Percentiles rank a stretch among this genome's conserved stretches.
Evolutionary conservation across 2,888 invertebrate species (phyloP).

Genomic region (Exephanes ischioxanthus): DNA sequence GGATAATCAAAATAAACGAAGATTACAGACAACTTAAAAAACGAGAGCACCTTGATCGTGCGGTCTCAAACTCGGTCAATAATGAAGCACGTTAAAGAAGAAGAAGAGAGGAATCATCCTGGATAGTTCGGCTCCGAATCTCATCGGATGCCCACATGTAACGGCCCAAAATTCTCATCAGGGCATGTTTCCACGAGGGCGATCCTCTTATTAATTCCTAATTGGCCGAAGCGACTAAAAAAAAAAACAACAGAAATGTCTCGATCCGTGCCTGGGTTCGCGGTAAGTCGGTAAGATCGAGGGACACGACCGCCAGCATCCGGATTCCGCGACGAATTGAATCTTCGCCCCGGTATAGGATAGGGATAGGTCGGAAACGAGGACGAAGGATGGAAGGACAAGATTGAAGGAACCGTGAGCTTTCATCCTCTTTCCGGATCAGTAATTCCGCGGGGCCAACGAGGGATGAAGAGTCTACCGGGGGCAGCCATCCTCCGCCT

Average conservation of each 20-base stretch:
- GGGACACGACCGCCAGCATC: neutral
- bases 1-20: neutral
- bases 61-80: neutral
- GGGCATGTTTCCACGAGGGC: neutral
- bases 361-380: constrained; percentile 17
- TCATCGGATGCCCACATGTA: neutral
- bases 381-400: constrained; percentile 18
- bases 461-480: constrained; percentile 31
- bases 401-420: constrained; percentile 48
- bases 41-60: neutral
- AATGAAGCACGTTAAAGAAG: neutral
- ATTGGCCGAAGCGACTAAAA: neutral
- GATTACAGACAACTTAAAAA: neutral
- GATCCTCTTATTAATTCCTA: neutral
- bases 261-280: neutral
- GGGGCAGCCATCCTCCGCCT: constrained; percentile 2
- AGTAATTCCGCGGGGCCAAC: constrained; percentile 43
- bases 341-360: constrained; percentile 27
- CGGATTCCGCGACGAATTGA: constrained; percentile 5
- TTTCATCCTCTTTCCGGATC: constrained; percentile 53
- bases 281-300: neutral
- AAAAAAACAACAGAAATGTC: neutral
- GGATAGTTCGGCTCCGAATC: neutral
- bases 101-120: too few species aligned
- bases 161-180: neutral